These are phyloP conservation scores for Benitochromis conjunctus DNA, from an alignment of 2,113 vertebrate genomes.

Conservation along the genomic window DNA sequence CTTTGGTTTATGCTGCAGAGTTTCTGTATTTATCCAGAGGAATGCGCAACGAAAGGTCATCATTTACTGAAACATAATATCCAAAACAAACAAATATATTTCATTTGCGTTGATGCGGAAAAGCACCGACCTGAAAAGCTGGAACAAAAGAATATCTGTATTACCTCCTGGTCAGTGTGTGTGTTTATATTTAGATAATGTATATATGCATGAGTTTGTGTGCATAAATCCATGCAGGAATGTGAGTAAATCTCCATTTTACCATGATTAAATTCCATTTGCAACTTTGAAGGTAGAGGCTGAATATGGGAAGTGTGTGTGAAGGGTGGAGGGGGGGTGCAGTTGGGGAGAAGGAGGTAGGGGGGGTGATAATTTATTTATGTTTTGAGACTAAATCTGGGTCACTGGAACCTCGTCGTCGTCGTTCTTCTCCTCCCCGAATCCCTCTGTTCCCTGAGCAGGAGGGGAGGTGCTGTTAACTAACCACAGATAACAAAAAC, in stretches of 20 bases:
- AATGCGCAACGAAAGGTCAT: background rate
- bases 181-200: background rate
- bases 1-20: background rate
- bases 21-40: background rate
- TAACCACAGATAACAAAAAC: slow-evolving; percentile 80
- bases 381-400: slow-evolving; percentile 77
- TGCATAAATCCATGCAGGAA: background rate
- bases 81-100: background rate
- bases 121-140: background rate
- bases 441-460: slow-evolving; percentile 69
- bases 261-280: slow-evolving; percentile 24
- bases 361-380: slow-evolving; percentile 75
- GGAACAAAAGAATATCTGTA: background rate
- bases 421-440: slow-evolving; percentile 34
- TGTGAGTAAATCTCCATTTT: slow-evolving; percentile 9
- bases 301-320: slow-evolving; percentile 42
- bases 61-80: background rate
- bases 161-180: background rate
- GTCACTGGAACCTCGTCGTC: slow-evolving; percentile 73
- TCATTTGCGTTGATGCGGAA: background rate
- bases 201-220: slow-evolving; percentile 17
- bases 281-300: slow-evolving; percentile 46
- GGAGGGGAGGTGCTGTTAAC: slow-evolving; percentile 74
- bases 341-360: slow-evolving; percentile 25
- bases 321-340: background rate